Evolutionary conservation across 2,797 vertebrate genomes (phyloP), one percentile per base, ranked within the genome.

Genomic region (Chiloscyllium punctatum): DNA sequence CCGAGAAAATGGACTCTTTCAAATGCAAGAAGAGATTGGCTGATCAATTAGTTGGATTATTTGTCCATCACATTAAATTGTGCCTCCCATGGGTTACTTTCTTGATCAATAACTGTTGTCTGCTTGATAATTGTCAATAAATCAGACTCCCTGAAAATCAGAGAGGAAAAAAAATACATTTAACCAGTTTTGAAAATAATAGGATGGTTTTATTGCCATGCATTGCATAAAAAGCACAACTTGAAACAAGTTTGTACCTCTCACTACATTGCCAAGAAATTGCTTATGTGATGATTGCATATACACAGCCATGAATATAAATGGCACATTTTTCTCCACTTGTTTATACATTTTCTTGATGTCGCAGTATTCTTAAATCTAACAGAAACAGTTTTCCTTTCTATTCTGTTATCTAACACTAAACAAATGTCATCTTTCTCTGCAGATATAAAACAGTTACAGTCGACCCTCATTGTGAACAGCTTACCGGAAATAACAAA

Each of bases 391-490:
- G 90, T 27, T 69, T 69, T n/a, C 90, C 21, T 92, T 92, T 25
- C 66, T 92, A 42, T 42, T 21, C 90, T 92, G 37, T 92, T 92
- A 69, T 69, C 90, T 42, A 37, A 69, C 66, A 69, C 66, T 69
- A 92, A 92, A 92, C 90, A 92, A 92, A 69, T 92, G 90, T 69
- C 90, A 92, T 92, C 90, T 37, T 92, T 92, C n/a, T 92, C 11
- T 92, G n/a, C 37, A 69, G 90, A 92, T 42, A 69, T 69, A 69
- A 92, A 92, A 37, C 90, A 92, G 90, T 69, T 69, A 68, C 90
- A 11, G n/a, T 13, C 66, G 37, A 92, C 62, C 11, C 62, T 92
- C 90, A 92, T 92, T 92, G 66, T 92, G 66, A 25, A 69, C 37
- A 92, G 68, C 90, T 69, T 21, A 92, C 21, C 37, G 33, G 90